A percentile compares a stretch with the other conserved stretches of the same genome.
Evolutionary conservation across 2,888 invertebrate genomes (phyloP).

Genomic region (Empis stercorea): DNA sequence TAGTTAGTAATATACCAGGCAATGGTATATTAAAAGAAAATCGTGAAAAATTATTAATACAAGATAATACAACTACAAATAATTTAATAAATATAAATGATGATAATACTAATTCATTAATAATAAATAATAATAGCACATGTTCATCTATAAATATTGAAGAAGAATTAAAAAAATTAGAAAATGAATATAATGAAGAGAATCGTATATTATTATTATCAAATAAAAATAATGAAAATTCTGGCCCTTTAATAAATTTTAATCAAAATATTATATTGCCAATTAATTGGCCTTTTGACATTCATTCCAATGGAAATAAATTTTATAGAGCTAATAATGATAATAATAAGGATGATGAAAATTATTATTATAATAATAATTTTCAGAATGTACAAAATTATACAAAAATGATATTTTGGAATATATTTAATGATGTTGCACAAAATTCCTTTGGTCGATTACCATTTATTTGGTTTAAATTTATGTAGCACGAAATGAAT

Average conservation of each 20-base stretch:
- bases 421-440: slow-evolving; percentile 21
- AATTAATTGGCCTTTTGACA: neutral
- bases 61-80: neutral
- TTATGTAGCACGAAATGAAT: slow-evolving; percentile 15
- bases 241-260: slow-evolving; percentile 11
- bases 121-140: slow-evolving; percentile 9
- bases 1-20: slow-evolving; percentile 41
- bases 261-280: slow-evolving; percentile 5
- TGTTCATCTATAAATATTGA: slow-evolving; percentile 25
- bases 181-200: slow-evolving; percentile 25
- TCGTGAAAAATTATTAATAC: slow-evolving; percentile 1
- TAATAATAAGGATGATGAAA: neutral
- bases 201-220: slow-evolving; percentile 20
- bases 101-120: slow-evolving; percentile 4
- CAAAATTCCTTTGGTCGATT: slow-evolving; percentile 20
- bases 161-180: slow-evolving; percentile 25
- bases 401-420: slow-evolving; percentile 22
- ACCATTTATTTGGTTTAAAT: slow-evolving; percentile 23
- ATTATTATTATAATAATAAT: slow-evolving; percentile 7
- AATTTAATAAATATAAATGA: neutral
- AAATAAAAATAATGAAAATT: slow-evolving; percentile 19
- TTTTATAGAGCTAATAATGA: neutral
- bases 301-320: neutral
- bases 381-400: slow-evolving; percentile 15
- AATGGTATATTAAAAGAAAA: slow-evolving; percentile 28